Conservation (phyloP, 2,113 vertebrate species). For the Anthoscopus minutus region DNA sequence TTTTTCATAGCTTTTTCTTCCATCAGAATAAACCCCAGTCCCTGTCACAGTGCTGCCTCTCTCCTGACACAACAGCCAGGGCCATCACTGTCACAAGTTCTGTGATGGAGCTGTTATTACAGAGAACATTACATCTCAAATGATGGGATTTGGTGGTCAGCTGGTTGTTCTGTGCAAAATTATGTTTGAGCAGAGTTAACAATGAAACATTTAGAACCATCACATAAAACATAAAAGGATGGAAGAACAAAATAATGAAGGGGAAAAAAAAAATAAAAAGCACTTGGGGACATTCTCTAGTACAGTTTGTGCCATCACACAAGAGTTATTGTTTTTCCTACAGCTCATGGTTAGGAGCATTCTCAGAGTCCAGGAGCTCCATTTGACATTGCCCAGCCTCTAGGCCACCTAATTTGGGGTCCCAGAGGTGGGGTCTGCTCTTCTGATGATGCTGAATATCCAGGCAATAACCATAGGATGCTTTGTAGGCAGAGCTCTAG, state of each 20-base stretch:
- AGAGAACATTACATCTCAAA: neutral
- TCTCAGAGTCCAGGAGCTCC: neutral
- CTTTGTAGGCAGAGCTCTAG: neutral
- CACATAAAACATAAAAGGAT: neutral
- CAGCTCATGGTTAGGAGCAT: neutral
- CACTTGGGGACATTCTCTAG: neutral
- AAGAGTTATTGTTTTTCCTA: neutral
- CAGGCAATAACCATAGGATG: neutral
- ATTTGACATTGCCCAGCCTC: neutral
- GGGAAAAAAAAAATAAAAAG: fast-evolving
- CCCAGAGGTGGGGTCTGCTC: neutral
- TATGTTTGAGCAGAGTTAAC: constrained; percentile 21
- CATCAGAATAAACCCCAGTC: neutral
- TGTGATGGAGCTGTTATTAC: neutral
- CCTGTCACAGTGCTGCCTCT: neutral
- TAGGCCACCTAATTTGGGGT: neutral
- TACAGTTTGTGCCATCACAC: neutral
- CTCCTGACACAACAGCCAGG: neutral
- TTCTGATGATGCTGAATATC: neutral
- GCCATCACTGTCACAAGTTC: constrained; percentile 19
- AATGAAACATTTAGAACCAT: constrained; percentile 4
- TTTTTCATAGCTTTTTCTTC: neutral
- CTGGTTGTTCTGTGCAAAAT: neutral
- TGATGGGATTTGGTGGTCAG: constrained; percentile 18
- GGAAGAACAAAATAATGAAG: neutral